These are phyloP conservation scores for Drosophila leontia DNA, from an alignment of 1,140 invertebrate species.

Conservation along the genomic window DNA sequence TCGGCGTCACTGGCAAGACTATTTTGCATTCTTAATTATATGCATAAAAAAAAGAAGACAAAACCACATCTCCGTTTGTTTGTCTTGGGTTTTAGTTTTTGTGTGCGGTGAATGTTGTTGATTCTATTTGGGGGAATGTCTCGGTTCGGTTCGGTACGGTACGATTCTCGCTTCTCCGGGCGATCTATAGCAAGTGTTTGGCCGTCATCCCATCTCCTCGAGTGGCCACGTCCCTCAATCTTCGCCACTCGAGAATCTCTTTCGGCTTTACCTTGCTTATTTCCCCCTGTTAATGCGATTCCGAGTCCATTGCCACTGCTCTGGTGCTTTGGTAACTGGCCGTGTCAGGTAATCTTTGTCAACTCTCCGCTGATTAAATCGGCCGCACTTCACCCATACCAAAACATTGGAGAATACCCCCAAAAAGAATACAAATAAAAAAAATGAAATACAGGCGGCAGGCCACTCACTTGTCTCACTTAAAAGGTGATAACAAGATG, in stretches of 20 bases:
- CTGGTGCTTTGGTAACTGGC: slow-evolving; percentile 64
- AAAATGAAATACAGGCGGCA: slow-evolving; percentile 30
- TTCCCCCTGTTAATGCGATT: slow-evolving; percentile 34
- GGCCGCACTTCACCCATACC: slow-evolving; percentile 48
- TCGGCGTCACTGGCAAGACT: slow-evolving; percentile 62
- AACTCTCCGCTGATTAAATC: slow-evolving; percentile 72
- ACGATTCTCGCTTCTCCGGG: not conserved
- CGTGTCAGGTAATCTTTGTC: slow-evolving; percentile 81
- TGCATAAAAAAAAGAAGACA: slow-evolving; percentile 47
- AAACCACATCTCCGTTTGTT: slow-evolving; percentile 35
- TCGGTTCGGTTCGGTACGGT: slow-evolving; percentile 28
- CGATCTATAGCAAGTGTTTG: slow-evolving; percentile 63
- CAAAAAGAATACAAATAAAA: not conserved
- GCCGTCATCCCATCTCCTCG: slow-evolving; percentile 43
- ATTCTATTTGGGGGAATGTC: slow-evolving; percentile 63
- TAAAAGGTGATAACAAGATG: slow-evolving; percentile 83
- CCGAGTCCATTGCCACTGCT: slow-evolving; percentile 31
- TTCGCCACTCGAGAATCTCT: slow-evolving; percentile 25
- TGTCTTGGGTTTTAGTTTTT: slow-evolving; percentile 55
- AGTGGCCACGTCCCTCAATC: slow-evolving; percentile 46
- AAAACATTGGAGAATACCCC: slow-evolving; percentile 10
- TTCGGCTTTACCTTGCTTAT: slow-evolving; percentile 15
- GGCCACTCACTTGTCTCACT: slow-evolving; percentile 79
- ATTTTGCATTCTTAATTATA: slow-evolving; percentile 77
- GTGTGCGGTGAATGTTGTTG: slow-evolving; percentile 71